Base-by-base conservation (phyloP, 2,797 vertebrate genomes). In the Phyllotis vaccarum region DNA sequence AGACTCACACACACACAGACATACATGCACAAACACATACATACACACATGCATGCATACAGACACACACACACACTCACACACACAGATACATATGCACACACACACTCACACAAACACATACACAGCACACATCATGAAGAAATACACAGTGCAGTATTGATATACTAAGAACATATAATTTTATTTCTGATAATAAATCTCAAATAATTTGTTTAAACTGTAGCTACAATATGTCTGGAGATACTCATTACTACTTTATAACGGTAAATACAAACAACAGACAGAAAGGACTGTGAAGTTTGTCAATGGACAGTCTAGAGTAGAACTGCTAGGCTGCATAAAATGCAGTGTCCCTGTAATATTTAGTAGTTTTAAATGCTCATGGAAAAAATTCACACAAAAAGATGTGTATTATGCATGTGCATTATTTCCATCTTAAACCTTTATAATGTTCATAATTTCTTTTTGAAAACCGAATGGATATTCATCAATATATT, bases 361-460 rank as follows among this genome's bases (percentile, higher is more conserved):
- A 58, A 87, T 83, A 79, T 78, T 93, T 76, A 86, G 54, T 22
- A 76, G 66, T 43, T 78, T 68, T 19, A 93, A 90, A 89, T 72
- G 43, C 2, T 91, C 22, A 74, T 70, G 46, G 60, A 62, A 85
- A 60, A 93, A 81, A 49, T 70, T 58, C 8, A 82, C 5, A 19
- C 12, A 78, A 79, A 11, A 92, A 86, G 34, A 76, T 54, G 7
- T 72, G 17, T 29, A 40, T 90, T 88, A 2, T 37, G 49, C 9
- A 49, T 74, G 0, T 54, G 40, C 19, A 49, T 46, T 21, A 46
- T 70, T 93, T 91, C 88, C 56, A 90, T 75, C 29, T 78, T 74
- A 78, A 62, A 5, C 54, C 22, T 79, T 70, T 9, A 54, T 37
- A 86, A 17, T 78, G 52, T 46, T 81, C n/a, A 54, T 66, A 74